Percentiles rank a stretch among this genome's conserved stretches.
Evolutionary conservation across 2,113 vertebrate genomes (phyloP).

Genomic region (Elachura formosa): DNA sequence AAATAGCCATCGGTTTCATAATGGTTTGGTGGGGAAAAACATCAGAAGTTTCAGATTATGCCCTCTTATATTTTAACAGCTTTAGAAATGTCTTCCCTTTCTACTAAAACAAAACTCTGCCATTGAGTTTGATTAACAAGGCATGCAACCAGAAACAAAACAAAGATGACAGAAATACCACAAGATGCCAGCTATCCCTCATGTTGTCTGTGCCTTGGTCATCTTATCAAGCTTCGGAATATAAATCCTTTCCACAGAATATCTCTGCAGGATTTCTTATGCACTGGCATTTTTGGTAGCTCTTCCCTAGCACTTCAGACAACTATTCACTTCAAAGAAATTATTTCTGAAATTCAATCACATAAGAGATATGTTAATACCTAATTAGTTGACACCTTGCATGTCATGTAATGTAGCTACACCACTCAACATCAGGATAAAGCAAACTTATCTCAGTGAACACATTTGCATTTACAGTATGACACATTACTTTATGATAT

Average conservation of each 20-base stretch:
- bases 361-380: constrained; percentile 7
- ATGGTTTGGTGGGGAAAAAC: not conserved
- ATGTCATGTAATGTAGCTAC: not conserved
- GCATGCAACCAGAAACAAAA: not conserved
- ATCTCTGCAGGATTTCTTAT: not conserved
- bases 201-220: not conserved
- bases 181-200: not conserved
- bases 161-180: not conserved
- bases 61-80: not conserved
- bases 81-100: not conserved
- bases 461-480: not conserved
- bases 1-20: not conserved
- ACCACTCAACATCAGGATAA: not conserved
- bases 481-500: not conserved
- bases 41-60: not conserved
- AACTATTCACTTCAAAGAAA: not conserved
- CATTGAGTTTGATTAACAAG: not conserved
- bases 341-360: not conserved
- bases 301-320: not conserved
- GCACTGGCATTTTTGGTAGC: not conserved
- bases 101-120: not conserved
- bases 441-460: constrained; percentile 11
- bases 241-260: not conserved
- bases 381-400: constrained; percentile 1
- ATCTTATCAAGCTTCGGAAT: not conserved